Evolutionary conservation across 2,888 invertebrate genomes (phyloP), one percentile per base, ranked within the genome.

Genomic region (Drosophila neutralis): DNA sequence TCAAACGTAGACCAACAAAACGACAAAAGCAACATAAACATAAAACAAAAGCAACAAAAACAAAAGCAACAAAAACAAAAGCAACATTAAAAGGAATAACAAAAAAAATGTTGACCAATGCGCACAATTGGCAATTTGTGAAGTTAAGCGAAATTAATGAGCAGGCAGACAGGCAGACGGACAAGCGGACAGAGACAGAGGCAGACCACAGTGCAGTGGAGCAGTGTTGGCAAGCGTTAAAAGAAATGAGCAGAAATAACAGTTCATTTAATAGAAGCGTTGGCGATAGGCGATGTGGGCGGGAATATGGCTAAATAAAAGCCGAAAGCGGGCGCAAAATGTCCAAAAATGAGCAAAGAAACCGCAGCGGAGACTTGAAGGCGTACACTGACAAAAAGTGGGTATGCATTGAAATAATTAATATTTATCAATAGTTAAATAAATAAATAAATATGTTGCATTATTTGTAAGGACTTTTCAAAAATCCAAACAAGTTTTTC

Each of bases 111-210:
- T 85, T 89, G 85, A 89, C 85, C 85, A 85, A 89, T 85, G 85
- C 80, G 89, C 87, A 88, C 87, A 88, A 87, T 87, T 90, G 89
- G 87, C 90, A 87, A 88, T 90, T 90, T 90, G 90, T 90, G 89
- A 90, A 89, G 89, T 88, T 87, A 86, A 90, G 87, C 89, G 87
- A 86, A 89, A 89, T 90, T 87, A 90, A 89, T 87, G 90, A 87
- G 87, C 74, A 66, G 70, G 15, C 65, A 51, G 65, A 8, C 36
- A 56, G 58, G 33, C 27, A 10, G 35, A 18, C 4, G 24, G 24
- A 33, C n/a, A 18, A 18, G 4, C 4, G 36, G 4, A 27, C 36
- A 36, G 54, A 21, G 24, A 11, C 27, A 38, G 36, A 29, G 21
- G 13, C n/a, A 51, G 51, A 18, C 51, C 45, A 4, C 45, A 45